A percentile compares a stretch with the other conserved stretches of the same genome.
Evolutionary conservation across 2,113 vertebrate species (phyloP).

Genomic region (Gambusia affinis): DNA sequence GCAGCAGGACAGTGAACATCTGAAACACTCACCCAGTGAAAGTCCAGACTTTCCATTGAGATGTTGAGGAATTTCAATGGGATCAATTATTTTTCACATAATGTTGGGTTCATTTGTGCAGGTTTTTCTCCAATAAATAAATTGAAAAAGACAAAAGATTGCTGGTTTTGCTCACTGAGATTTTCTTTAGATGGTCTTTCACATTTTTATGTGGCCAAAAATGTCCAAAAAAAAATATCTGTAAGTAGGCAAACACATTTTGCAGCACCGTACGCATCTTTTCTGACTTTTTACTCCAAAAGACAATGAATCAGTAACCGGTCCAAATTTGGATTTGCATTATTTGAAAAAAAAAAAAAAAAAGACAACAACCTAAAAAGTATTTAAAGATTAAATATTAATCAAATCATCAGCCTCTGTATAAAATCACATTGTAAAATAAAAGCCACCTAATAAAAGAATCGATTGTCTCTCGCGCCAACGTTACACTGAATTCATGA

Average conservation of each 20-base stretch:
- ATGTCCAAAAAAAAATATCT: not conserved
- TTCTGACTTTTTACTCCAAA: constrained; percentile 7
- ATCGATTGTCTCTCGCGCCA: constrained; percentile 10
- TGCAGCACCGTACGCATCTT: not conserved
- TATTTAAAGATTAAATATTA: constrained; percentile 35
- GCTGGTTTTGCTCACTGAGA: no score
- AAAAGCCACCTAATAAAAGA: constrained; percentile 19
- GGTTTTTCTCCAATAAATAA: no score
- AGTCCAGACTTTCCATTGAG: no score
- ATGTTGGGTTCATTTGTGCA: no score
- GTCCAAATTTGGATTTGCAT: constrained; percentile 53
- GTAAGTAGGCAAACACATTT: not conserved
- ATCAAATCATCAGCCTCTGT: constrained; percentile 43
- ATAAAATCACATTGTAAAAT: constrained; percentile 55
- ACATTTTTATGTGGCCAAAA: not conserved
- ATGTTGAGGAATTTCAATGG: no score
- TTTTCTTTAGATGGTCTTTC: no score
- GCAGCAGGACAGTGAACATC: not conserved
- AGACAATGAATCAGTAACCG: constrained; percentile 1
- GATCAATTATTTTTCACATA: no score
- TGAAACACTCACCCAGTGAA: not conserved
- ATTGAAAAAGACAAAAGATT: no score
- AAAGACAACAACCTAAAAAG: constrained; percentile 25
- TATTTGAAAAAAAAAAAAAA: constrained; percentile 14
- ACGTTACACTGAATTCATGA: constrained; percentile 11